These are phyloP conservation scores for Aelia acuminata DNA, from an alignment of 2,888 invertebrate genomes.

Conservation along the genomic window DNA sequence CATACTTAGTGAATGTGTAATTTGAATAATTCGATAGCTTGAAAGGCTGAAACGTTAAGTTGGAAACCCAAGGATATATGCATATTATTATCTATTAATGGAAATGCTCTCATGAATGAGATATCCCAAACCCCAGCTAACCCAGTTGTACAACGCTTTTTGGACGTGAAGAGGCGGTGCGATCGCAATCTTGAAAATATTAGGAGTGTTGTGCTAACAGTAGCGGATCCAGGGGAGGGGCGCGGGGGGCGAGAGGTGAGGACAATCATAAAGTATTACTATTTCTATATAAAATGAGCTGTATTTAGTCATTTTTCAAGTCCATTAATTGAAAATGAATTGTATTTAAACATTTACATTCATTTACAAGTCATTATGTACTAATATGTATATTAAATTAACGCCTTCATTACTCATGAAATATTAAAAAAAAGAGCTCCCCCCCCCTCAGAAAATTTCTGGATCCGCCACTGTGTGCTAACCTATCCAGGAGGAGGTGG, in stretches of 20 bases:
- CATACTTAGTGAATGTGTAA: background rate
- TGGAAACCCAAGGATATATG: slow-evolving; percentile 8
- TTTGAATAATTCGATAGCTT: slow-evolving; percentile 21
- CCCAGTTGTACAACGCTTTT: background rate
- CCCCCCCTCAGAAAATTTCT: background rate
- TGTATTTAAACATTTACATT: no score
- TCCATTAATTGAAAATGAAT: no score
- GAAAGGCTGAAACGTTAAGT: slow-evolving; percentile 7
- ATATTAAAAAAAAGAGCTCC: no score
- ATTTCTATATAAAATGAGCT: no score
- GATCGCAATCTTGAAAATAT: background rate
- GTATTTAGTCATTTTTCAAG: no score
- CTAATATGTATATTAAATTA: no score
- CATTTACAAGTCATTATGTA: no score
- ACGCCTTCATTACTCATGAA: no score
- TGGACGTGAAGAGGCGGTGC: background rate
- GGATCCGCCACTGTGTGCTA: background rate
- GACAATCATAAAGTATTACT: no score
- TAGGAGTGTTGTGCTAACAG: no score
- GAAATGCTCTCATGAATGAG: slow-evolving; percentile 1
- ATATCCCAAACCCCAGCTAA: background rate
- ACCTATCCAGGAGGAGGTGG: background rate
- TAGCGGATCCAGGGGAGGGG: no score
- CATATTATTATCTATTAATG: slow-evolving; percentile 36
- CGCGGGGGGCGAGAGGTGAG: no score